These are phyloP conservation scores for Drosophila kanekoi DNA, from an alignment of 2,888 invertebrate species.

Conservation along the genomic window DNA sequence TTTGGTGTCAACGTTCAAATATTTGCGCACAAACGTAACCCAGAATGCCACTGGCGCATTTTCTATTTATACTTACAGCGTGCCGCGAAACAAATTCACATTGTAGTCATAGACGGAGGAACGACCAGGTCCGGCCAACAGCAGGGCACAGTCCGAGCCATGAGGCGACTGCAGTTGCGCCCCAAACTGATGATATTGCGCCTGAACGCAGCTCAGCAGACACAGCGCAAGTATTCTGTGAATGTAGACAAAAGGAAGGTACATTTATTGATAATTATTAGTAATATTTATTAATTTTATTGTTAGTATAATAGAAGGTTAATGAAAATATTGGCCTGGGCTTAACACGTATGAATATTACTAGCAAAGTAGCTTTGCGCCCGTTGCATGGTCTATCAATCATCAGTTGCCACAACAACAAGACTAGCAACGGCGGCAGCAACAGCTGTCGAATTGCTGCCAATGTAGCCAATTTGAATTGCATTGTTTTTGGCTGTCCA, in stretches of 20 bases:
- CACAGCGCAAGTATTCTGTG: conserved; percentile 82
- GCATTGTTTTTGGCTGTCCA: conserved; percentile 43
- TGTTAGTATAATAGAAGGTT: not conserved
- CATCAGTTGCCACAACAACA: conserved; percentile 16
- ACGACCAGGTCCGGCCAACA: conserved; percentile 91
- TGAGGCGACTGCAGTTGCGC: conserved; percentile 80
- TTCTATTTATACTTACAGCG: conserved; percentile 88
- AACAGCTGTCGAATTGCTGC: conserved; percentile 29
- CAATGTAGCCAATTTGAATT: conserved; percentile 28
- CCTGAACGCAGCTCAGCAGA: conserved; percentile 45
- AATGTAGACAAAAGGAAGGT: conserved; percentile 33
- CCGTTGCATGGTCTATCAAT: conserved; percentile 49
- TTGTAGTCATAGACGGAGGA: conserved; percentile 94
- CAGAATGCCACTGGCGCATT: conserved; percentile 49
- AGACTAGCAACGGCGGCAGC: not conserved
- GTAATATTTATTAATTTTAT: conserved; percentile 2
- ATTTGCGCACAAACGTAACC: conserved; percentile 57
- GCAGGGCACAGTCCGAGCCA: conserved; percentile 90
- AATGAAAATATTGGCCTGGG: not conserved
- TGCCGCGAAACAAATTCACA: conserved; percentile 92
- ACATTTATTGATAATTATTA: not conserved
- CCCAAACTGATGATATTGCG: conserved; percentile 82
- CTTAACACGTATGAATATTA: not conserved
- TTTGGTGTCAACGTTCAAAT: conserved; percentile 54
- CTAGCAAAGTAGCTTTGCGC: conserved; percentile 33